Conservation (phyloP, 2,797 vertebrate species). For the Aotus griseimembra region DNA sequence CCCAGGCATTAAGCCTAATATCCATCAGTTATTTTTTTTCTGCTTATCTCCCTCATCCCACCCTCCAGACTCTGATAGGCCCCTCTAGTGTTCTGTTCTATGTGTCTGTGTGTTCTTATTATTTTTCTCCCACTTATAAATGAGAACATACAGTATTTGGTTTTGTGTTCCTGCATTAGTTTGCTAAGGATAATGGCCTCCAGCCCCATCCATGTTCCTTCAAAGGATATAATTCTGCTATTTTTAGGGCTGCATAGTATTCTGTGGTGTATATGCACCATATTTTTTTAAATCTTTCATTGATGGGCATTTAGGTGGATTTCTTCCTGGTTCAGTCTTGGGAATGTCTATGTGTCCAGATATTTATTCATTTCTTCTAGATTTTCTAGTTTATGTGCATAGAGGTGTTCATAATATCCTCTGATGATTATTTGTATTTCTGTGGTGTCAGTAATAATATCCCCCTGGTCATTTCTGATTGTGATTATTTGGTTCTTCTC, state of each 20-base stretch:
- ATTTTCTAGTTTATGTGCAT: not conserved
- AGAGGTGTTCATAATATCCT: not conserved
- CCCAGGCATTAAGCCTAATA: not conserved
- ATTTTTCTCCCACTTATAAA: not conserved
- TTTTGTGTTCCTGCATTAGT: not conserved
- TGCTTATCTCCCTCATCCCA: not conserved
- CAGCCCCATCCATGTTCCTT: not conserved
- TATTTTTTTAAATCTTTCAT: not conserved
- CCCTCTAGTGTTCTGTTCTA: not conserved
- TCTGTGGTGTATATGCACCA: not conserved
- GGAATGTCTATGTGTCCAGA: not conserved
- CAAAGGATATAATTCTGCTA: not conserved
- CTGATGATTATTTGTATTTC: not conserved
- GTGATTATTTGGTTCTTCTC: not conserved
- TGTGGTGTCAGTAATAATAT: not conserved
- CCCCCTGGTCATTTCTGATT: not conserved
- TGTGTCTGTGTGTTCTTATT: not conserved
- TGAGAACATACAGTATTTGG: not conserved
- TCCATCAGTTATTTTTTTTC: not conserved
- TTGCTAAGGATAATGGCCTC: not conserved
- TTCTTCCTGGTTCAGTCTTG: not conserved
- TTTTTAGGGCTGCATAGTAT: not conserved
- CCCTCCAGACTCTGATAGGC: not conserved
- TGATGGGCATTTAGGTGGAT: not conserved
- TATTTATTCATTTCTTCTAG: not conserved